These are phyloP conservation scores for Bradypodion pumilum DNA, from an alignment of 2,797 vertebrate genomes.

Conservation along the genomic window DNA sequence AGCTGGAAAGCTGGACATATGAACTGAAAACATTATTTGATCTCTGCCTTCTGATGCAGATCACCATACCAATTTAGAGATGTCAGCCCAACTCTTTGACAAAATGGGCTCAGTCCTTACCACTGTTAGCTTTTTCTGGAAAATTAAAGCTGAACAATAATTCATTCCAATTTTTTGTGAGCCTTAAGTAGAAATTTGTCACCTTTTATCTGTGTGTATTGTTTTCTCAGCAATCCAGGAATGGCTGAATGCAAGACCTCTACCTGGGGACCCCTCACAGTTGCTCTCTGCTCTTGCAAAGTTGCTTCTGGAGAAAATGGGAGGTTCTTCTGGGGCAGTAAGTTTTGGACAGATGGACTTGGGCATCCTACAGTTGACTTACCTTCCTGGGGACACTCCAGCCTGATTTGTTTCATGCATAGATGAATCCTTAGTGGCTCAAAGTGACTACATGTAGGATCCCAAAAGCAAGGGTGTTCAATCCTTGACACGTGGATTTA, in stretches of 20 bases:
- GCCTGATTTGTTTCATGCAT: too few species aligned
- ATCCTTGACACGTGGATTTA: too few species aligned
- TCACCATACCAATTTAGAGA: neutral
- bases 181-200: neutral
- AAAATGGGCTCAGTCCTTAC: neutral
- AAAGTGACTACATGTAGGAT: too few species aligned
- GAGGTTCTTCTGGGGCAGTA: slow-evolving; percentile 92
- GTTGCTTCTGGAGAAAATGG: slow-evolving; percentile 92
- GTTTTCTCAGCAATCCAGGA: slow-evolving; percentile 80
- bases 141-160: neutral
- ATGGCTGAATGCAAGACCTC: slow-evolving; percentile 77
- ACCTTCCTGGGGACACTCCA: neutral
- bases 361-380: too few species aligned
- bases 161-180: neutral
- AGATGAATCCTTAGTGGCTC: too few species aligned
- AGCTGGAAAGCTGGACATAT: neutral
- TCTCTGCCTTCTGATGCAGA: neutral
- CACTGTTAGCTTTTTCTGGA: neutral
- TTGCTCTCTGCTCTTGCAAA: slow-evolving; percentile 81
- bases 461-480: too few species aligned
- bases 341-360: slow-evolving; percentile 46
- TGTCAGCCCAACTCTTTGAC: neutral
- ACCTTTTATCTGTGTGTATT: neutral
- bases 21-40: neutral
- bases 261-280: slow-evolving; percentile 76